These are phyloP conservation scores for Diploptera punctata DNA, from an alignment of 2,888 invertebrate species.

Conservation along the genomic window DNA sequence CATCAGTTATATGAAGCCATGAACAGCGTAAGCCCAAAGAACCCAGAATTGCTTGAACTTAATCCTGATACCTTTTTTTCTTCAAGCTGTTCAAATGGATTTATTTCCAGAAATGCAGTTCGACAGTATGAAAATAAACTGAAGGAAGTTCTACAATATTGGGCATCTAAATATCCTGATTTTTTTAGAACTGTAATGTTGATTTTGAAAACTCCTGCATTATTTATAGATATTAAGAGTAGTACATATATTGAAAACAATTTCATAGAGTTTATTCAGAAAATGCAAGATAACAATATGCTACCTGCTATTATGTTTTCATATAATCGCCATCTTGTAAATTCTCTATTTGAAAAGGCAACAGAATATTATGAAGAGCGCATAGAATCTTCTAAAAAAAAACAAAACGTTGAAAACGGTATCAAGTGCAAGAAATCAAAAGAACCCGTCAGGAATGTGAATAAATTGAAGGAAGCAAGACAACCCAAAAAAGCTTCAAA, in stretches of 20 bases:
- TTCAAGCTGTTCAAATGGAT: slow-evolving; percentile 36
- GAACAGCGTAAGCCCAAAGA: slow-evolving; percentile 21
- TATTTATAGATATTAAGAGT: too few species aligned
- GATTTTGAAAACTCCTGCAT: too few species aligned
- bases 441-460: too few species aligned
- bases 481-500: slow-evolving; percentile 4
- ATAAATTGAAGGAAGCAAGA: too few species aligned
- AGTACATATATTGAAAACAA: slow-evolving; percentile 14
- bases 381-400: too few species aligned
- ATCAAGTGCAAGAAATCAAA: too few species aligned
- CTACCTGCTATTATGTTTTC: slow-evolving; percentile 45
- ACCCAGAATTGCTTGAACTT: slow-evolving; percentile 24
- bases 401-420: too few species aligned
- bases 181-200: too few species aligned
- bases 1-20: slow-evolving; percentile 44
- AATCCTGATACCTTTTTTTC: slow-evolving; percentile 37
- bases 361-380: slow-evolving; percentile 27
- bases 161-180: too few species aligned
- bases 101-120: slow-evolving; percentile 43
- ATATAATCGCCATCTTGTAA: slow-evolving; percentile 42
- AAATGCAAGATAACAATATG: slow-evolving; percentile 43
- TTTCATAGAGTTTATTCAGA: slow-evolving; percentile 28
- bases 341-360: slow-evolving; percentile 19
- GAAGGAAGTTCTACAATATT: slow-evolving; percentile 37
- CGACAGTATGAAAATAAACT: slow-evolving; percentile 42